A percentile compares a stretch with the other conserved stretches of the same genome.
Conservation (phyloP, 2,113 vertebrate genomes). For the Maccullochella peelii region DNA sequence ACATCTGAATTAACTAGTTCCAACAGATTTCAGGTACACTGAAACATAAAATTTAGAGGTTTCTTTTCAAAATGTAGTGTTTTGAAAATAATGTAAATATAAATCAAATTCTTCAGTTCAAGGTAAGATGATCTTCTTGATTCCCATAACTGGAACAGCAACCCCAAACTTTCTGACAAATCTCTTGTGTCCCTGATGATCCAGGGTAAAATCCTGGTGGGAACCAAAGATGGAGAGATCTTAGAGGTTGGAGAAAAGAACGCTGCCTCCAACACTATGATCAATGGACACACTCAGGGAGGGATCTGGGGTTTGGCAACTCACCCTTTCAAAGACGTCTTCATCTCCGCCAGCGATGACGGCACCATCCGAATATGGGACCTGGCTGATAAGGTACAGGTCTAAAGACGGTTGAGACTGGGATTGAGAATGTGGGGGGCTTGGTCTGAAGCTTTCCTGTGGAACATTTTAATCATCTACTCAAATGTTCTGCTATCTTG, state of each 20-base stretch:
- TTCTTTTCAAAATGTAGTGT: no score
- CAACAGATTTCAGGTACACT: not conserved
- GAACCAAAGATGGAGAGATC: constrained; percentile 97
- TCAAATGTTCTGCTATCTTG: not conserved
- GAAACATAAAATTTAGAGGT: not conserved
- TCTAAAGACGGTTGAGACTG: no score
- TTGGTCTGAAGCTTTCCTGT: not conserved
- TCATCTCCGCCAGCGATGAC: constrained; percentile 95
- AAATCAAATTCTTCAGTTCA: not conserved
- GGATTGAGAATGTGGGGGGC: not conserved
- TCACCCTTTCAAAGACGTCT: constrained; percentile 94
- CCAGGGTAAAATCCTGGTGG: constrained; percentile 97
- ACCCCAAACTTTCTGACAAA: not conserved
- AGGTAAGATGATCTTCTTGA: not conserved
- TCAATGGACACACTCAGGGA: constrained; percentile 95
- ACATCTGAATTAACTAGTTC: not conserved
- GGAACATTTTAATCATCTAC: not conserved
- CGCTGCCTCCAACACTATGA: constrained; percentile 95
- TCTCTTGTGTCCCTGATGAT: not conserved
- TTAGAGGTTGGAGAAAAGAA: constrained; percentile 99
- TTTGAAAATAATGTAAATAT: not conserved
- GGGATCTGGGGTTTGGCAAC: constrained; percentile 96
- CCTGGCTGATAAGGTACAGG: constrained; percentile 90
- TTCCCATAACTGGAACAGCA: not conserved
- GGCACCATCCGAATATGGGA: constrained; percentile 97